Evolutionary conservation across 2,113 vertebrate genomes (phyloP).

Genomic region (Chrysochloris asiatica): DNA sequence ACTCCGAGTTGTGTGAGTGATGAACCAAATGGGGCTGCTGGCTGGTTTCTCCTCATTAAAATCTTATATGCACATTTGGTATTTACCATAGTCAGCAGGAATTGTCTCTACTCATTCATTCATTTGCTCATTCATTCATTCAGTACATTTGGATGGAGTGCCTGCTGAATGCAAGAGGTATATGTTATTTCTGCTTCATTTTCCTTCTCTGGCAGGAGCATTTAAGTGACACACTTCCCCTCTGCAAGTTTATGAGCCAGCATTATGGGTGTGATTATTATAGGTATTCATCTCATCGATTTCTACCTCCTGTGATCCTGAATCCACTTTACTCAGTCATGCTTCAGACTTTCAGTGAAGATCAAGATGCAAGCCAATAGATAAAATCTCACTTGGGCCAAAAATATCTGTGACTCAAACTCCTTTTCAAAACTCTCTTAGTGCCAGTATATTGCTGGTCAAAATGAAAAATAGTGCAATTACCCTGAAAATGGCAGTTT

Average conservation of each 20-base stretch:
- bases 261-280: neutral
- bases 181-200: neutral
- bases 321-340: neutral
- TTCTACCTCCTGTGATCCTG: neutral
- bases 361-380: neutral
- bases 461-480: neutral
- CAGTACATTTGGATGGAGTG: neutral
- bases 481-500: neutral
- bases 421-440: neutral
- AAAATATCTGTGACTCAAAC: neutral
- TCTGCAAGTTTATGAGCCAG: neutral
- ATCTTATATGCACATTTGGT: neutral
- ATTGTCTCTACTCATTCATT: neutral
- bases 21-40: neutral
- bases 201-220: neutral
- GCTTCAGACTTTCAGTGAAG: neutral
- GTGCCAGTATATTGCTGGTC: neutral
- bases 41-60: slow-evolving; percentile 39
- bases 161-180: neutral
- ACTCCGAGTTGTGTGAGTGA: neutral
- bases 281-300: neutral
- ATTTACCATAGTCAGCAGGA: neutral
- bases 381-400: neutral
- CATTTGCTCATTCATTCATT: neutral
- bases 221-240: neutral